These are phyloP conservation scores for Leptarthrus brevirostris DNA, from an alignment of 2,888 invertebrate species.

Conservation along the genomic window DNA sequence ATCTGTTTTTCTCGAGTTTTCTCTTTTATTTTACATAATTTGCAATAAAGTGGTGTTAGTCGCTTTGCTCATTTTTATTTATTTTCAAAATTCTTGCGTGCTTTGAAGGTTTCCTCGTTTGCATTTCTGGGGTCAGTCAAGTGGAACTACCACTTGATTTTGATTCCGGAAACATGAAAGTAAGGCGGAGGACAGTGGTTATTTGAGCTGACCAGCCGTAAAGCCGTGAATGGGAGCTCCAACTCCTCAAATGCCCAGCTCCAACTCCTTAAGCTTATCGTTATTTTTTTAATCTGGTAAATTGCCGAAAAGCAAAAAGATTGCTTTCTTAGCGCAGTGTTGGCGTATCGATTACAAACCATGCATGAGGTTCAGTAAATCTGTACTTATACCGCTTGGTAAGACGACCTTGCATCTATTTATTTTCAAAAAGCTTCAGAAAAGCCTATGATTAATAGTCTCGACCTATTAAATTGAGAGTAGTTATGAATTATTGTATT, in stretches of 20 bases:
- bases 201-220: background rate
- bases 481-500: background rate
- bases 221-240: background rate
- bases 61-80: background rate
- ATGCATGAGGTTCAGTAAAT: background rate
- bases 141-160: background rate
- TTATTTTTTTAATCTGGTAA: background rate
- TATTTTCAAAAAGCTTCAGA: background rate
- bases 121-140: background rate
- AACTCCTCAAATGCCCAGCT: background rate
- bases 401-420: background rate
- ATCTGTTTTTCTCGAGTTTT: background rate
- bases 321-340: no score
- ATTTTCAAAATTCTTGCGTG: background rate
- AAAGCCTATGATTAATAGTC: background rate
- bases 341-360: background rate
- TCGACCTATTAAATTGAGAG: background rate
- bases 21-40: background rate
- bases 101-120: conserved; percentile 6
- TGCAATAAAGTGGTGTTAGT: background rate
- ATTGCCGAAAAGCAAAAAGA: background rate
- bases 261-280: no score
- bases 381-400: background rate
- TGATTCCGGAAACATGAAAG: background rate
- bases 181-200: background rate